Base-by-base conservation (phyloP, 2,113 vertebrate species). In the Cottus gobio region DNA sequence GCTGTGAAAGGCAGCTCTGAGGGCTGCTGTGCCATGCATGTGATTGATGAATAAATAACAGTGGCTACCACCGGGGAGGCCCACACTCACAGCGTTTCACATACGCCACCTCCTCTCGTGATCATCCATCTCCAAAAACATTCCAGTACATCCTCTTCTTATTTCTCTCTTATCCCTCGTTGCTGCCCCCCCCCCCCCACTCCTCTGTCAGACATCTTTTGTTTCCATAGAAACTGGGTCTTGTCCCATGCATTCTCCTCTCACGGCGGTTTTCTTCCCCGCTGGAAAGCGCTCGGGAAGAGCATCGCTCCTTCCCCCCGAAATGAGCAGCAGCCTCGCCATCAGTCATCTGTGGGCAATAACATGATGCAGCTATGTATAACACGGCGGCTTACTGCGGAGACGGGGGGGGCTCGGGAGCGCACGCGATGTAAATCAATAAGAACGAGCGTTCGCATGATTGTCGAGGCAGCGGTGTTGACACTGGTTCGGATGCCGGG, bases 221-320 rank as follows among this genome's bases (percentile, higher is more conserved):
- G 93, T 94, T 93, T 90, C 93, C 93, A 94, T 93, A 89, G 93
- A 90, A 94, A 94, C 93, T 81, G 78, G 81, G 88, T 79, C 84
- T 85, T 83, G 85, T 90, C 90, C 87, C 86, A 72, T 83, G 88
- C 30, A 78, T 90, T 85, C 50, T 66, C 72, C 68, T 88, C 75
- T 80, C 50, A 28, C 75, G 83, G 90, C 85, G 44, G 81, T 80
- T 80, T 78, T 72, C 75, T 80, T 85, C 80, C 84, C 85, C 8
- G 39, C 75, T 77, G 85, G 87, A 87, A 69, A 18, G 82, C 78
- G 80, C 84, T 77, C 66, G 66, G 82, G 80, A 89, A 65, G 72
- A 84, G 69, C 72, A 85, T 87, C 79, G 70, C 76, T 90, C 72
- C 86, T 83, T 69, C 71, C 22, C 31, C 34, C 34, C 34, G 34